A percentile compares a stretch with the other conserved stretches of the same genome.
Evolutionary conservation across 1,140 invertebrate genomes (phyloP).

Genomic region (Aphelenchoides avenae): DNA sequence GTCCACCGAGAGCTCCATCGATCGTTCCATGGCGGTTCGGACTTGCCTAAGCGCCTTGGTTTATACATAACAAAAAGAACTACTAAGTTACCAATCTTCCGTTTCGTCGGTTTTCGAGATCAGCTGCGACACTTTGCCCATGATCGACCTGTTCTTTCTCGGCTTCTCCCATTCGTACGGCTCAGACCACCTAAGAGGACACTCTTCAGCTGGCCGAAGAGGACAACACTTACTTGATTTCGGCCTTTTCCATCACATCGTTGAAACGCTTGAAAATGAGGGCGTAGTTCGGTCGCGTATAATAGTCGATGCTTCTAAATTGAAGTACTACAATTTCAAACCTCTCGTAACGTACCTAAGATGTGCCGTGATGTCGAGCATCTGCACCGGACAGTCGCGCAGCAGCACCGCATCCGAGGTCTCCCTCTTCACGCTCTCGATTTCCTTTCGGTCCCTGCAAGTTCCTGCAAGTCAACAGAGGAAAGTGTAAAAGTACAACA

Average conservation of each 20-base stretch:
- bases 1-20: not conserved
- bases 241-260: slow-evolving; percentile 30
- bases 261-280: slow-evolving; percentile 22
- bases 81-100: too few species aligned
- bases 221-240: slow-evolving; percentile 56
- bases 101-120: slow-evolving; percentile 3
- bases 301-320: slow-evolving; percentile 36
- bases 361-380: slow-evolving; percentile 31
- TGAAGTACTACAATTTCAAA: slow-evolving; percentile 15
- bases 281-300: slow-evolving; percentile 42
- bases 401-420: slow-evolving; percentile 30
- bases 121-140: not conserved
- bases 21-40: not conserved
- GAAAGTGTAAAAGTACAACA: slow-evolving; percentile 3
- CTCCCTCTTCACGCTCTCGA: slow-evolving; percentile 30
- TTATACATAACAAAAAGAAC: too few species aligned
- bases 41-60: too few species aligned
- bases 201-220: not conserved
- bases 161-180: slow-evolving; percentile 12
- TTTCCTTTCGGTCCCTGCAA: slow-evolving; percentile 37
- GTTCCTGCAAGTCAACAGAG: not conserved
- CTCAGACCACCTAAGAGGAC: slow-evolving; percentile 5
- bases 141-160: not conserved
- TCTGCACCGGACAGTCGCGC: slow-evolving; percentile 34
- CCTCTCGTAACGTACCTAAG: slow-evolving; percentile 1